Base-by-base conservation (phyloP, 1,140 invertebrate species). In the Leptopilina clavipes region DNA sequence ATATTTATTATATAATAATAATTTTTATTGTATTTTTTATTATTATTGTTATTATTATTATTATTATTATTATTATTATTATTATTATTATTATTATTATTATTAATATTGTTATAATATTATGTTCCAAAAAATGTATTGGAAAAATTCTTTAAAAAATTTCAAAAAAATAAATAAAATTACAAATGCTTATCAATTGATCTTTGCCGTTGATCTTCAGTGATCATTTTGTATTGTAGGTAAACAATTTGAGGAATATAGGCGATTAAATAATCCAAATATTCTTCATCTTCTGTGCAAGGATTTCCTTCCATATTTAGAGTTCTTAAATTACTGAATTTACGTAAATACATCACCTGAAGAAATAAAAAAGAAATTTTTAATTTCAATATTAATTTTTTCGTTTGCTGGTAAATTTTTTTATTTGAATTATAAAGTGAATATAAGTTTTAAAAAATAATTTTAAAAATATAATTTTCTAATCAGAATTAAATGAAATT, bases 251-350 rank as follows among this genome's bases (percentile, higher is more conserved):
- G 93, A 0, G 94, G 94, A 8, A 97, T 90, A 83, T 95, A 94
- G 0, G 94, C 94, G 52, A 70, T 95, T 86, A 91, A 93, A 95
- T 80, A 93, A 85, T 84, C 93, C 88, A 94, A 93, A 65, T 93
- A 92, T 74, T 86, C 83, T 6, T 91, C 85, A 73, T 85, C 56
- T 77, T 95, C 92, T 10, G 92, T 90, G 71, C 94, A 94, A 9
- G 96, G 96, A 92, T 98, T 98, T 6, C 94, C 95, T 80, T 92
- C 93, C 76, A 97, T 92, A 85, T 96, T 97, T 0, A 98, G 89
- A 14, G 95, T 95, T 70, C 93, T 93, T 19, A 98, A 89, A 18
- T 92, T 92, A 76, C 93, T 92, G 79, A 97, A 95, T 86, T 92
- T 92, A 75, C 96, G 89, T 19, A 98, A 89, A 84, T 97, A 96